phyloP scores from a whole-genome alignment of 2,113 vertebrate species.

The Chamaea fasciata region DNA sequence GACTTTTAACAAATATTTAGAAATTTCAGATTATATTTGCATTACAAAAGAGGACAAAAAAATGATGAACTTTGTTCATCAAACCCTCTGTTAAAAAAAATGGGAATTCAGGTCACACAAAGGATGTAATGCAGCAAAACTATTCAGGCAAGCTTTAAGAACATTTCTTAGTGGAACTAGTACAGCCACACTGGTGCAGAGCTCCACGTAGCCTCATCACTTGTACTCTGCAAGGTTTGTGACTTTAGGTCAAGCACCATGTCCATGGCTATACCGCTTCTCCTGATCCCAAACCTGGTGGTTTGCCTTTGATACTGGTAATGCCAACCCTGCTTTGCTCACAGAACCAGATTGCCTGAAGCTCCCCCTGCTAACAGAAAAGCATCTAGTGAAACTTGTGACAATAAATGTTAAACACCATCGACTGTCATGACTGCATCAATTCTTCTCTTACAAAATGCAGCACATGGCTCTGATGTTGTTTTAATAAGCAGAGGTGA shows the following conservation, averaged over 20 bases:
- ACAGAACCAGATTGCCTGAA: background rate
- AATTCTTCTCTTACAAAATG: background rate
- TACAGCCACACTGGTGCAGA: background rate
- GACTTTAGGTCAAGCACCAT: background rate
- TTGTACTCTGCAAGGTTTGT: background rate
- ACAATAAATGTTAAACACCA: background rate
- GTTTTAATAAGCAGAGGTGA: conserved; percentile 30
- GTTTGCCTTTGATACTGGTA: background rate
- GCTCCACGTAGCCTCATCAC: background rate
- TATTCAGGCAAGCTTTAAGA: background rate
- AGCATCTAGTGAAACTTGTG: background rate
- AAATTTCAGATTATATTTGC: background rate
- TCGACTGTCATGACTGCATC: background rate
- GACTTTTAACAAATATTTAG: background rate
- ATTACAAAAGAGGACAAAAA: background rate
- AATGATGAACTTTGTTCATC: background rate
- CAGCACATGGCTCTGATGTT: background rate
- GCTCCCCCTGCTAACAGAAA: background rate
- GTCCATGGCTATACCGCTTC: background rate
- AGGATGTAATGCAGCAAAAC: background rate
- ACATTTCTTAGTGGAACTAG: background rate
- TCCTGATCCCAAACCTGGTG: background rate
- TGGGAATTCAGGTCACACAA: background rate
- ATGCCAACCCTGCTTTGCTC: background rate
- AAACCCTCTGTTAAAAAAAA: background rate